Percentiles rank a stretch among this genome's conserved stretches.
Conservation (phyloP, 2,113 vertebrate genomes). For the Ptyas mucosa region DNA sequence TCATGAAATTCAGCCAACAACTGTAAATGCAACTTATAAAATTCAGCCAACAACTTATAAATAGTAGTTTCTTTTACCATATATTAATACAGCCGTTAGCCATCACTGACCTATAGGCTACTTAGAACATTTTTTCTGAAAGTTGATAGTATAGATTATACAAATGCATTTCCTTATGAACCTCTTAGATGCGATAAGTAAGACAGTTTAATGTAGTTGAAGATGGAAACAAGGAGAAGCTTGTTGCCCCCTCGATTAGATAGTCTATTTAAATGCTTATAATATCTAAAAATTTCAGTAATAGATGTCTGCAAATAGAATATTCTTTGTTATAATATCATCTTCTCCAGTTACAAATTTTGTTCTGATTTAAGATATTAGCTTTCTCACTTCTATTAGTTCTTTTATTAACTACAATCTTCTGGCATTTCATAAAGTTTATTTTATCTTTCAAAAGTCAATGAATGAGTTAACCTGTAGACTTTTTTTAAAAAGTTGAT, state of each 20-base stretch:
- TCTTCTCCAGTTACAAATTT: slow-evolving; percentile 33
- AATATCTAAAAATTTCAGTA: slow-evolving; percentile 28
- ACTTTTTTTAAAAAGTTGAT: not conserved
- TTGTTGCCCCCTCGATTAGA: not conserved
- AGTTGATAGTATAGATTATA: not conserved
- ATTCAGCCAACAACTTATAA: not conserved
- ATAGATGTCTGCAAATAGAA: slow-evolving; percentile 40
- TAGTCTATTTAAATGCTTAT: not conserved
- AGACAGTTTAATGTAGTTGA: not conserved
- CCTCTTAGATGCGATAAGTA: no score
- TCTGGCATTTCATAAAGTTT: no score
- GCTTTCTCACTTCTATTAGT: slow-evolving; percentile 47
- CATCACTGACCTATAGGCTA: not conserved
- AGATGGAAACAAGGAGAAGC: not conserved
- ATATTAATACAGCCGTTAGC: not conserved
- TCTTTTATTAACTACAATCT: no score
- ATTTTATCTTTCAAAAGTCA: no score
- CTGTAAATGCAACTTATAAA: no score
- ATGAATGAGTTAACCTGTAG: not conserved
- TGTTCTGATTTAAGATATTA: slow-evolving; percentile 41
- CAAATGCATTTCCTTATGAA: not conserved
- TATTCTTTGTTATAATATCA: not conserved
- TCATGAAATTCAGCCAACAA: no score
- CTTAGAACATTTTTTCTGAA: not conserved
- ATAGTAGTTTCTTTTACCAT: not conserved